Evolutionary conservation across 2,797 vertebrate species (phyloP).

Genomic region (Notoglanidium macrostoma): DNA sequence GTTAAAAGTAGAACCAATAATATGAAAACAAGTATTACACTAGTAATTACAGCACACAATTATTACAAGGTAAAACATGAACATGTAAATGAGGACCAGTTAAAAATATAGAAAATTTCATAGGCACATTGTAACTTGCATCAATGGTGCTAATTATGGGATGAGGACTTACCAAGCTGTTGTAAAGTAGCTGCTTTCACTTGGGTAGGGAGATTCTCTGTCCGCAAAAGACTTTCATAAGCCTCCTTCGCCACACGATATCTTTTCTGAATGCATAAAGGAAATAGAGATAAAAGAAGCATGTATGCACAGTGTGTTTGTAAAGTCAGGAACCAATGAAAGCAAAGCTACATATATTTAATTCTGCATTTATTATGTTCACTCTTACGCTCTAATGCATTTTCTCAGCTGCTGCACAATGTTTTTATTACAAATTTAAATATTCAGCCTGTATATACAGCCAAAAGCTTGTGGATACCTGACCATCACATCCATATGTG

Average conservation of each 20-base stretch:
- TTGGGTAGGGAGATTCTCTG: slow-evolving; percentile 91
- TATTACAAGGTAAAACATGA: background rate
- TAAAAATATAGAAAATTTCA: background rate
- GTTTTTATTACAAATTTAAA: background rate
- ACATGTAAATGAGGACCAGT: background rate
- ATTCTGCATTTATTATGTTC: too few relatives aligned
- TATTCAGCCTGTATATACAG: too few relatives aligned
- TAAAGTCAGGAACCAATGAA: background rate
- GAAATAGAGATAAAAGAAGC: background rate
- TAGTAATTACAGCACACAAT: background rate
- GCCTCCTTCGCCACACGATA: slow-evolving; percentile 95
- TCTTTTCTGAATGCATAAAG: slow-evolving; percentile 82
- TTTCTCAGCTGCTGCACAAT: too few relatives aligned
- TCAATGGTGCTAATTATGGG: background rate
- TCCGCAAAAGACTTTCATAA: slow-evolving; percentile 95
- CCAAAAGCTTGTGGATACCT: too few relatives aligned
- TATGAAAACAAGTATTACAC: background rate
- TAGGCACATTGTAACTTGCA: background rate
- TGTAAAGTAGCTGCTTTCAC: slow-evolving; percentile 97
- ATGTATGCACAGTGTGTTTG: background rate
- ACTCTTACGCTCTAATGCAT: too few relatives aligned
- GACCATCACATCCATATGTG: too few relatives aligned
- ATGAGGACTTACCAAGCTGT: slow-evolving; percentile 88
- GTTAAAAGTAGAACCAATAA: background rate
- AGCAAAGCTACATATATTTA: background rate